These are phyloP conservation scores for Romanogobio albipinnatus DNA, from an alignment of 2,113 vertebrate species.

Conservation along the genomic window DNA sequence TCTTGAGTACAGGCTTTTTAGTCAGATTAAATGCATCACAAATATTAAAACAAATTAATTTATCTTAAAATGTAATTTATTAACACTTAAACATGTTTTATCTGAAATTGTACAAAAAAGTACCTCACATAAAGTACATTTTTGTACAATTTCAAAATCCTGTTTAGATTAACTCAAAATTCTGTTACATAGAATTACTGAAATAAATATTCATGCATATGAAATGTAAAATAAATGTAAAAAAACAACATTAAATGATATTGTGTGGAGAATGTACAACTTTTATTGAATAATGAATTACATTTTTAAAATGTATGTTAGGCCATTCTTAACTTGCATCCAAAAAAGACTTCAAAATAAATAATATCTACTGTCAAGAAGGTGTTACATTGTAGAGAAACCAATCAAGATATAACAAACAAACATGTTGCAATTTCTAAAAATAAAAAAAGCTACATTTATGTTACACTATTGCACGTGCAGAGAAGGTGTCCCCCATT, in stretches of 20 bases:
- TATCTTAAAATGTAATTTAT: too few species aligned
- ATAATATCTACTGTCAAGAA: neutral
- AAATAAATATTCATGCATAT: neutral
- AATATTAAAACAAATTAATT: too few species aligned
- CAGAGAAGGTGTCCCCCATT: neutral
- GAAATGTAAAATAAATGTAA: neutral
- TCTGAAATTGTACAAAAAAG: too few species aligned
- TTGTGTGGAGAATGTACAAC: neutral
- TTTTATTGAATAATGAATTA: neutral
- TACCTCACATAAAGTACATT: neutral
- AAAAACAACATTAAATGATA: neutral
- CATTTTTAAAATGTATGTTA: neutral
- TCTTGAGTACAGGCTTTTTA: too few species aligned
- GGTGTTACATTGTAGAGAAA: neutral
- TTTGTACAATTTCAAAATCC: neutral
- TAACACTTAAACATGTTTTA: too few species aligned
- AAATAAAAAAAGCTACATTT: neutral
- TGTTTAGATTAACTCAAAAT: neutral
- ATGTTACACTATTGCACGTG: neutral
- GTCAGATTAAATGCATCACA: too few species aligned
- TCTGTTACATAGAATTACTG: neutral
- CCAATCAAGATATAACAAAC: neutral
- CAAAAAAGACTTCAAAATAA: neutral
- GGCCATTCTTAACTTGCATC: neutral
- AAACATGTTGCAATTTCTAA: neutral